phyloP scores from a whole-genome alignment of 2,113 vertebrate species.

The Silurus asotus region DNA sequence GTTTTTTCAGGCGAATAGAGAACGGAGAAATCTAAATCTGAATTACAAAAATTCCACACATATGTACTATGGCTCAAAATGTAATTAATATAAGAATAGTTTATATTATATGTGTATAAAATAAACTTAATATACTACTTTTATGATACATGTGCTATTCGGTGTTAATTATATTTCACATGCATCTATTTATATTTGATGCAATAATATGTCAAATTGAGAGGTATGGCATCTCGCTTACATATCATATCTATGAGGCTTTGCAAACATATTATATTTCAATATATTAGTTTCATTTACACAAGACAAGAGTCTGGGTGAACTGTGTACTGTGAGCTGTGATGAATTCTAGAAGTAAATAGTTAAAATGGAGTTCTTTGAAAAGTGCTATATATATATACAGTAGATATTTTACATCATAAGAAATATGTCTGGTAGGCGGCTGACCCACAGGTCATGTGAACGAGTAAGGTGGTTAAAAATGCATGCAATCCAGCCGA shows the following conservation, averaged over 20 bases:
- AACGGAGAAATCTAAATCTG: too few relatives aligned
- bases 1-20: not conserved
- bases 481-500: not conserved
- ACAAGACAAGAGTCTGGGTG: not conserved
- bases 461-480: not conserved
- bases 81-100: not conserved
- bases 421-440: not conserved
- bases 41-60: not conserved
- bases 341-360: not conserved
- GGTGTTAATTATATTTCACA: not conserved
- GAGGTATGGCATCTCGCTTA: not conserved
- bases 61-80: not conserved
- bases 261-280: not conserved
- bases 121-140: not conserved
- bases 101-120: not conserved
- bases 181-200: not conserved
- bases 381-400: not conserved
- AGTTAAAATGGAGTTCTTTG: not conserved
- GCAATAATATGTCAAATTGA: not conserved
- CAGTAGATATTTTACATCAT: conserved; percentile 24
- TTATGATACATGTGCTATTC: not conserved
- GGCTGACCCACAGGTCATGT: not conserved
- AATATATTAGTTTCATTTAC: not conserved
- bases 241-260: not conserved
- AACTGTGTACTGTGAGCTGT: not conserved